phyloP scores from a whole-genome alignment of 1,140 invertebrate genomes.

The Drosophila leontia region DNA sequence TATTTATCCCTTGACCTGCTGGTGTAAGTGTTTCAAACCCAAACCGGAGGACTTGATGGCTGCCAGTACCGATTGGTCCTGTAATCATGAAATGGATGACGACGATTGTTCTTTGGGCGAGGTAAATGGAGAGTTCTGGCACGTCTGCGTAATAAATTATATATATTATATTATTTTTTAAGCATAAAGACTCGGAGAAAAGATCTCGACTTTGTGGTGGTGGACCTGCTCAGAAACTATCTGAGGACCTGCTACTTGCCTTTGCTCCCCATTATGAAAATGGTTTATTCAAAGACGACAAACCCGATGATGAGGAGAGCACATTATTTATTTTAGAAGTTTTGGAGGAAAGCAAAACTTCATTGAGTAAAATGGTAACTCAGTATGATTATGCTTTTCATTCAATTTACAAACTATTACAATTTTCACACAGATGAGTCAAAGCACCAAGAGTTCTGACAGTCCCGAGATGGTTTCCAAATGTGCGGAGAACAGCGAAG shows the following conservation, averaged over 20 bases:
- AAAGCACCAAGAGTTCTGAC: background rate
- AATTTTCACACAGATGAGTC: conserved; percentile 13
- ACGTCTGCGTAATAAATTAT: background rate
- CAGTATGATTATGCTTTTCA: background rate
- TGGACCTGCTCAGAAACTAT: background rate
- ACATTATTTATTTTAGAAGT: conserved; percentile 54
- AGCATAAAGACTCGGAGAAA: background rate
- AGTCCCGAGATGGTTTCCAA: background rate
- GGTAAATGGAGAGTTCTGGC: background rate
- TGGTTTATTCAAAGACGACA: conserved; percentile 38
- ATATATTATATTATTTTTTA: background rate
- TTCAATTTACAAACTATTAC: too few relatives aligned
- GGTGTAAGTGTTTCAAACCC: conserved; percentile 59
- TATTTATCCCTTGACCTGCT: conserved; percentile 30
- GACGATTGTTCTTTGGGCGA: background rate
- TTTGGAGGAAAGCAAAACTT: conserved; percentile 58
- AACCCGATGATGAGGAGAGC: conserved; percentile 56
- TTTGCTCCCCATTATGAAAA: conserved; percentile 20
- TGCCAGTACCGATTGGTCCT: conserved; percentile 60
- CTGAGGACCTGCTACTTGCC: conserved; percentile 1
- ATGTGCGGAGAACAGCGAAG: background rate
- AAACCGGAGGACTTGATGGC: conserved; percentile 53
- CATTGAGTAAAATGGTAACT: conserved; percentile 58
- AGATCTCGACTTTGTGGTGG: conserved; percentile 18
- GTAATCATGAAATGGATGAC: conserved; percentile 6